phyloP scores from a whole-genome alignment of 2,113 vertebrate species.

The Cochlearius cochlearius region DNA sequence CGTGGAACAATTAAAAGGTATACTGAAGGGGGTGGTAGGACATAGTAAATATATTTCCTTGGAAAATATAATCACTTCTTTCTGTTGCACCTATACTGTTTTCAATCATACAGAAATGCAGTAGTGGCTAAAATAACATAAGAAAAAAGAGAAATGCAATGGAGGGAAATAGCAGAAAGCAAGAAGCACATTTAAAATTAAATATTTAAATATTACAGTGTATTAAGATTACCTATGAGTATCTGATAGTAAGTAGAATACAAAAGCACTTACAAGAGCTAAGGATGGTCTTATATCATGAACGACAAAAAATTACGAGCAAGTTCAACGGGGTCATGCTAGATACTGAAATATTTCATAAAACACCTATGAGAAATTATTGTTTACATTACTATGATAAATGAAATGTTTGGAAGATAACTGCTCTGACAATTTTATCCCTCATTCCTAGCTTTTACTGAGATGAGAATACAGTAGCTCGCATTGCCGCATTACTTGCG shows the following conservation, averaged over 20 bases:
- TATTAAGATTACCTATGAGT: not conserved
- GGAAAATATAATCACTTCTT: not conserved
- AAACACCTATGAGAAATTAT: not conserved
- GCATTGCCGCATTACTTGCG: not conserved
- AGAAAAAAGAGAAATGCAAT: not conserved
- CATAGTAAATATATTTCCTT: not conserved
- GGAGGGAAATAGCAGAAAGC: not conserved
- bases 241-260: not conserved
- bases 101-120: not conserved
- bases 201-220: not conserved
- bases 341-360: not conserved
- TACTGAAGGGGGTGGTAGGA: not conserved
- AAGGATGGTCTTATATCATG: not conserved
- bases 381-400: not conserved
- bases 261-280: not conserved
- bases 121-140: not conserved
- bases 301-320: not conserved
- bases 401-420: not conserved
- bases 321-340: not conserved
- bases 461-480: not conserved
- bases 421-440: not conserved
- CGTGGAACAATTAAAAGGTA: not conserved
- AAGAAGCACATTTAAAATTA: not conserved
- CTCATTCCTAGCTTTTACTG: not conserved
- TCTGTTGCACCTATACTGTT: not conserved